Conservation (phyloP, 2,797 vertebrate species). For the Mionectes olivaceus region DNA sequence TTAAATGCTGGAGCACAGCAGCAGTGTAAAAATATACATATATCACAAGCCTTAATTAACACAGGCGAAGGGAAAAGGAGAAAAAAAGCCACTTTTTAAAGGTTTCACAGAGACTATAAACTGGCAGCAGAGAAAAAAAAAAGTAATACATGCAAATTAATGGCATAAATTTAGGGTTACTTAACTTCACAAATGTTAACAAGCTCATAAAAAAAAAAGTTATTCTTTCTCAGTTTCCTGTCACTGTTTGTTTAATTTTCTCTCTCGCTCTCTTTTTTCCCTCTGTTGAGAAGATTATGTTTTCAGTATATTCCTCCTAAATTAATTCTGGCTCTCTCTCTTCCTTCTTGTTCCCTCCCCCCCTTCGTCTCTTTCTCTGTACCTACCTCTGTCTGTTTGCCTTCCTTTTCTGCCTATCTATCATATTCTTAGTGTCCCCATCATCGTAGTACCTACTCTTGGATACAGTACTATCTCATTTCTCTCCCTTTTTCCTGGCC, state of each 20-base stretch:
- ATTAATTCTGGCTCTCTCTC: constrained; percentile 54
- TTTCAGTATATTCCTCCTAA: constrained; percentile 59
- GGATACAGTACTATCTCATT: neutral
- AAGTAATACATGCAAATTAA: constrained; percentile 73
- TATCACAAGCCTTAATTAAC: constrained; percentile 75
- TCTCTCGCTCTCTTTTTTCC: neutral
- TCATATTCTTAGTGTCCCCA: constrained; percentile 13
- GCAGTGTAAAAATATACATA: constrained; percentile 62
- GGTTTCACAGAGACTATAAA: constrained; percentile 66
- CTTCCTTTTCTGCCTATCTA: constrained; percentile 41
- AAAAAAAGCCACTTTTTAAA: constrained; percentile 67
- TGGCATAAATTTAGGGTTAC: constrained; percentile 76
- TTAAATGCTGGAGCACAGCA: constrained; percentile 42
- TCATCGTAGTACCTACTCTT: constrained; percentile 8
- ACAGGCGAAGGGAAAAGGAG: constrained; percentile 60
- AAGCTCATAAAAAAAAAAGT: constrained; percentile 77
- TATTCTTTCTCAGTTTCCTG: constrained; percentile 67
- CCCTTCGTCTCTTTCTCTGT: neutral
- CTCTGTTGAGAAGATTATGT: constrained; percentile 54
- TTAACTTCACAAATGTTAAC: constrained; percentile 80
- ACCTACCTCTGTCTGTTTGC: constrained; percentile 21
- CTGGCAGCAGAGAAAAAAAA: constrained; percentile 53
- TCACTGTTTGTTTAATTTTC: constrained; percentile 65
- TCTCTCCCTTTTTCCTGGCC: neutral
- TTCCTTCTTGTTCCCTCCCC: neutral